Base-by-base conservation (phyloP, 2,797 vertebrate genomes). In the Distichodus sexfasciatus region DNA sequence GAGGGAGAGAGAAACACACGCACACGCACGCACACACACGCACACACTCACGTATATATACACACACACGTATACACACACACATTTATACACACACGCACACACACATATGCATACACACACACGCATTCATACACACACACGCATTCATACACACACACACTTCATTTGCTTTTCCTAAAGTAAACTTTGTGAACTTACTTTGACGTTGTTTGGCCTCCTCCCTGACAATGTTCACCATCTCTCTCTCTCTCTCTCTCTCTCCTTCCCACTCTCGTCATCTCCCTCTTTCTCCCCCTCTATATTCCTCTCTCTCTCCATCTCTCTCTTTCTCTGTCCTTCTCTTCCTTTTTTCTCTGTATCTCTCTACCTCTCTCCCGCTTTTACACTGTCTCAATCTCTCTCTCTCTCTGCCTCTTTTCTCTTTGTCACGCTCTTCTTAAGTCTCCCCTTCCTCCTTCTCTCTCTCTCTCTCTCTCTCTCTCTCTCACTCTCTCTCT, bases 121-220 rank as follows among this genome's bases (percentile, higher is more conserved):
- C n/a, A n/a, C n/a, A 35, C 29, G 29, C 10, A 35, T 28, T 36
- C 35, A 35, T 38, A 64, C 24, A 62, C 29, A 63, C 36, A 60
- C 38, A 63, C 65, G 64, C 44, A 41, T 59, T 41, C 38, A 41
- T 44, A 51, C 35, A 61, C 33, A 43, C 33, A 47, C 66, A 55
- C 26, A 57, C 53, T 21, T 35, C n/a, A 44, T 67, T 80, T 68
- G 66, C 10, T 71, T 77, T 50, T 73, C 44, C 69, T 69, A 80
- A 85, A 79, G 74, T 61, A 55, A 62, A 57, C 63, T 63, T 58
- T 65, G 44, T 57, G n/a, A 58, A 71, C 46, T 55, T 47, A 51
- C 7, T 48, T 33, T 64, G 36, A 50, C 40, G 9, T 68, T 59
- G 54, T 57, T 57, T 47, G 26, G 41, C 57, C 65, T 62, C 26